These are phyloP conservation scores for Pantherophis vulpinus DNA, from an alignment of 2,797 vertebrate genomes.

Conservation along the genomic window DNA sequence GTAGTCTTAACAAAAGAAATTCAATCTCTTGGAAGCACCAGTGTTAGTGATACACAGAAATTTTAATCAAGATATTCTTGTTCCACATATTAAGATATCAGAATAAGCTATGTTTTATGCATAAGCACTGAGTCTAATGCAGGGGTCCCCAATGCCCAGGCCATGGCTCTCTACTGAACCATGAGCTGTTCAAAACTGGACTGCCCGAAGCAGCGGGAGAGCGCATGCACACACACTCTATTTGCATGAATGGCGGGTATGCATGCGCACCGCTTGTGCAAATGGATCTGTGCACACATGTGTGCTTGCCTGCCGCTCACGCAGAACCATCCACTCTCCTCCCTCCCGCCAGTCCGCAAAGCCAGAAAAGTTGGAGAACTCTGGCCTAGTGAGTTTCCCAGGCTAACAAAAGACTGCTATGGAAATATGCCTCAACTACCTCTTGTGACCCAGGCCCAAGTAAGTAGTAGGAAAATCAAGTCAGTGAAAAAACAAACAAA, in stretches of 20 bases:
- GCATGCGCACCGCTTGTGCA: neutral
- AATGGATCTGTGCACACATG: neutral
- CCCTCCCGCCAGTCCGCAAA: neutral
- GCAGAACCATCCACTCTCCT: neutral
- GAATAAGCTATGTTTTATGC: neutral
- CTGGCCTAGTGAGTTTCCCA: neutral
- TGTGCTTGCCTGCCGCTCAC: neutral
- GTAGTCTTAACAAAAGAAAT: neutral
- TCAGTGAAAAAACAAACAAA: too few species aligned
- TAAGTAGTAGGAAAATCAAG: too few species aligned
- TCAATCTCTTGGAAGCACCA: neutral
- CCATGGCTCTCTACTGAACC: neutral
- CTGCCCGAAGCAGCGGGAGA: neutral
- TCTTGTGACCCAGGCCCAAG: too few species aligned
- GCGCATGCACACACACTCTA: neutral
- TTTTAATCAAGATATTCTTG: neutral
- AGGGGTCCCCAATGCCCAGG: neutral
- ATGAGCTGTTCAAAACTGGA: neutral
- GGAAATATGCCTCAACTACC: neutral
- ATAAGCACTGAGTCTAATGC: neutral
- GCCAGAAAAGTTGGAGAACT: neutral
- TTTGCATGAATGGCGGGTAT: neutral
- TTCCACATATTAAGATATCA: neutral
- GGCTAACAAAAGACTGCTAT: neutral
- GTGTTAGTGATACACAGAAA: neutral